Percentiles rank a stretch among this genome's conserved stretches.
Conservation (phyloP, 1,140 invertebrate genomes). For the Lycorma delicatula region DNA sequence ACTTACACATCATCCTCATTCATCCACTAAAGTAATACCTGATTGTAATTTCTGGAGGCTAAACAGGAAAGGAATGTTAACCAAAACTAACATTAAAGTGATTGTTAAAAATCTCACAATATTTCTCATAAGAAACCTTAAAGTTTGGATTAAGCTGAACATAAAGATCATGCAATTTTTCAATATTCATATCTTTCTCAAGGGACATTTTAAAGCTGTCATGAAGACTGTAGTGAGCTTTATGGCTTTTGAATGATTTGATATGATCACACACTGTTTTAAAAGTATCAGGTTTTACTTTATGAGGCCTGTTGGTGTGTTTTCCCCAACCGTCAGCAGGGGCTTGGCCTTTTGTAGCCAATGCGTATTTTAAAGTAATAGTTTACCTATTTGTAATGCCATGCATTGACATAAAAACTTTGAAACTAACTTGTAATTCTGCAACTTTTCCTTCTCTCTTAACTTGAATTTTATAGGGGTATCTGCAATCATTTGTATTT, state of each 20-base stretch:
- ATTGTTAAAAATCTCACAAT: constrained; percentile 11
- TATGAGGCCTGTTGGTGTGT: constrained; percentile 15
- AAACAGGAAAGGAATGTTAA: too few species aligned
- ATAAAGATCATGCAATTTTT: constrained; percentile 15
- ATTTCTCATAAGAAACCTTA: constrained; percentile 14
- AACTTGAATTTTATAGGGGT: constrained; percentile 5
- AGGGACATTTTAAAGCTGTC: constrained; percentile 12
- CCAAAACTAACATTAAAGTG: constrained; percentile 19
- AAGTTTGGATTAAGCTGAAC: background rate
- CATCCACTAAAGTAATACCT: too few species aligned
- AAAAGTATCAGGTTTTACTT: constrained; percentile 12
- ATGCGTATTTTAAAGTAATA: background rate
- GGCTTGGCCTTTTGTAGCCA: background rate
- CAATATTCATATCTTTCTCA: constrained; percentile 9
- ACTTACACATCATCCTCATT: too few species aligned
- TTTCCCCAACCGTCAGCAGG: constrained; percentile 12
- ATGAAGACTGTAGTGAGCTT: constrained; percentile 19
- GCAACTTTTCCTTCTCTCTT: constrained; percentile 1
- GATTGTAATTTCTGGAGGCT: too few species aligned
- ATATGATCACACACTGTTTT: constrained; percentile 4
- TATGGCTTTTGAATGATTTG: constrained; percentile 16
- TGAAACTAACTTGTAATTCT: background rate
- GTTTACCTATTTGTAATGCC: background rate
- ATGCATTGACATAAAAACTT: background rate
- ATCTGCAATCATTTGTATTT: background rate